Evolutionary conservation across 1,140 invertebrate species (phyloP), one percentile per base, ranked within the genome.

Genomic region (Macrostomum lignano): DNA sequence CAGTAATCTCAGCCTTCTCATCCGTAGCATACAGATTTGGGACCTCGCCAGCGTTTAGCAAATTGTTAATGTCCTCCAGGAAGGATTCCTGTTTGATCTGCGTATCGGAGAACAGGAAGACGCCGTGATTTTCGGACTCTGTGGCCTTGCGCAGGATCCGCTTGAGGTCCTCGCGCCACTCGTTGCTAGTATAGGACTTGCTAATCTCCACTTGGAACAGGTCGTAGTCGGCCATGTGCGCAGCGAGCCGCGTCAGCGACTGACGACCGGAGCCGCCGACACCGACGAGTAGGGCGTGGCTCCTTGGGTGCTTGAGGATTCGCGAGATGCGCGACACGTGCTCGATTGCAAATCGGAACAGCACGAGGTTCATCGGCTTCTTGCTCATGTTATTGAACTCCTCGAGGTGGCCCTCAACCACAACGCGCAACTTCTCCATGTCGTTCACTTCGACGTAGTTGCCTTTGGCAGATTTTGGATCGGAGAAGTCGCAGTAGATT

Each of bases 301-400:
- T 51, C 34, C 55, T 42, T 4, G 56, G 55, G 35, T 55, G 51
- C 38, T 57, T 58, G 21, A 60, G 44, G 17, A 60, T 49, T 28
- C 58, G 44, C 10, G 55, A 51, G 40, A 60, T 56, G 38, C 55
- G 46, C 10, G 50, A 57, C 15, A 60, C 48, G 44, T 60, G 58
- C 40, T 60, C 51, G 42, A 60, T 57, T 17, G 56, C 55, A 47
- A 57, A 58, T 44, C 53, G 55, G 52, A 91, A 93, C 17, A 93
- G 58, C 3, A 91, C 79, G 26, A 93, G 61, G 60, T 81, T 78
- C 82, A 93, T 91, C 1, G 81, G 79, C 47, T 88, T 88, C 51
- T 84, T 91, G 14, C 74, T 78, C 71, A 91, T 77, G 37, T 81
- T 75, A 51, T 93, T 91, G 44, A 72, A 91, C 48, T 93, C 82